phyloP scores from a whole-genome alignment of 2,113 vertebrate species.

The Carassius carassius region DNA sequence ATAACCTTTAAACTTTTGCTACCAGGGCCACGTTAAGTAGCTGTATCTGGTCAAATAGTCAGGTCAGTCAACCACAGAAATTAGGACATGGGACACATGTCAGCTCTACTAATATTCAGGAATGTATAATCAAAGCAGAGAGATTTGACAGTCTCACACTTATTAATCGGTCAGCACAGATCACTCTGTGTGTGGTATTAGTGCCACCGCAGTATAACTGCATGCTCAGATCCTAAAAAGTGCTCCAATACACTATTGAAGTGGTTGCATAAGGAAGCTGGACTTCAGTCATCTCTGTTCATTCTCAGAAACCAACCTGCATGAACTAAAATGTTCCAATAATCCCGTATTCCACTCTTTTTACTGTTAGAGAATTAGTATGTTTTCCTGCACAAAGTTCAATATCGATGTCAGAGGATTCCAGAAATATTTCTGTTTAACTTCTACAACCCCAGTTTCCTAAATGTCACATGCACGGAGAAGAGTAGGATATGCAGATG shows the following conservation, averaged over 20 bases:
- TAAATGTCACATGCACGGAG: background rate
- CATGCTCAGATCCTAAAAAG: conserved; percentile 55
- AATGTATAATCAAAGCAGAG: background rate
- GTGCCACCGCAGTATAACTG: background rate
- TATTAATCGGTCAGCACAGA: background rate
- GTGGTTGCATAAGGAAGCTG: background rate
- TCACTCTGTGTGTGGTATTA: background rate
- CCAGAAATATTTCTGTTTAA: background rate
- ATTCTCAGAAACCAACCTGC: conserved; percentile 59
- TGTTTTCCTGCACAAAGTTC: background rate
- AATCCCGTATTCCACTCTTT: background rate
- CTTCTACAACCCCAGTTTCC: background rate
- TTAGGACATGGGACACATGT: background rate
- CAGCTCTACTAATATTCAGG: background rate
- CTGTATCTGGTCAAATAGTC: background rate
- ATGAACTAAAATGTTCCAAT: background rate
- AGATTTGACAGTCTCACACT: background rate
- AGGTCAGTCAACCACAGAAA: background rate
- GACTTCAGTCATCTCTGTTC: background rate
- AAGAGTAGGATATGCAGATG: background rate
- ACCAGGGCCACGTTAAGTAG: background rate
- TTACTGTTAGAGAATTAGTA: background rate
- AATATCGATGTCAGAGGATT: background rate
- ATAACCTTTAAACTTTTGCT: background rate
- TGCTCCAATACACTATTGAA: background rate